Evolutionary conservation across 2,113 vertebrate species (phyloP).

Genomic region (Phrynocephalus versicolor): DNA sequence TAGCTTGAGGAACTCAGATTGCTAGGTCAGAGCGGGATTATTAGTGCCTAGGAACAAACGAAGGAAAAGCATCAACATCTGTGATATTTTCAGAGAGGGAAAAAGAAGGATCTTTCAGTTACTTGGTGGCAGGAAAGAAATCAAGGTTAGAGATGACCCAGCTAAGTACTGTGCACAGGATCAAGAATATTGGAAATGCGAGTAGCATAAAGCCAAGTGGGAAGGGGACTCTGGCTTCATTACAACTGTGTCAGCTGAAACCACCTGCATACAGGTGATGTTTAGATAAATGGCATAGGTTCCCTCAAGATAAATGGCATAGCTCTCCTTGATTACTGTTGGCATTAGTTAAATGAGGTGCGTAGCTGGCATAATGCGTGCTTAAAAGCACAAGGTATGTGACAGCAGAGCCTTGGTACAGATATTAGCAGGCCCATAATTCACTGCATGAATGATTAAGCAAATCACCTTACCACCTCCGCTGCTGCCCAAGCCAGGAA

Average conservation of each 20-base stretch:
- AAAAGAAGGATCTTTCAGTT: not conserved
- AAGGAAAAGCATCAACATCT: not conserved
- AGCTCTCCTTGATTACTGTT: not conserved
- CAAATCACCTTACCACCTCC: not conserved
- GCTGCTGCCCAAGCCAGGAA: no score
- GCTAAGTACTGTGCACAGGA: not conserved
- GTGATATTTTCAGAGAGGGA: not conserved
- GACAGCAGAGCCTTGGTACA: not conserved
- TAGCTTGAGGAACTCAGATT: not conserved
- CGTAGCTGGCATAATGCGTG: not conserved
- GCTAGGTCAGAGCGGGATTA: not conserved
- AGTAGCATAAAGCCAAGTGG: not conserved
- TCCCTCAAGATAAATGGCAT: not conserved
- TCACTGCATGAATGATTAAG: not conserved
- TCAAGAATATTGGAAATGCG: not conserved
- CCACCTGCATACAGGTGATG: not conserved
- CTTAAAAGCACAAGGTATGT: not conserved
- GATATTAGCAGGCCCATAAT: not conserved
- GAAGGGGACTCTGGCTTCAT: not conserved
- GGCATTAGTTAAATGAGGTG: not conserved
- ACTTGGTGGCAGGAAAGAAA: rapidly evolving
- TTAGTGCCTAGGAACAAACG: not conserved
- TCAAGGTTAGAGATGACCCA: not conserved
- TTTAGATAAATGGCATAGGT: not conserved
- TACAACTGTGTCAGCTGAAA: not conserved